A percentile compares a stretch with the other conserved stretches of the same genome.
phyloP scores from a whole-genome alignment of 2,888 invertebrate genomes.

The Hyposoter dolosus region DNA sequence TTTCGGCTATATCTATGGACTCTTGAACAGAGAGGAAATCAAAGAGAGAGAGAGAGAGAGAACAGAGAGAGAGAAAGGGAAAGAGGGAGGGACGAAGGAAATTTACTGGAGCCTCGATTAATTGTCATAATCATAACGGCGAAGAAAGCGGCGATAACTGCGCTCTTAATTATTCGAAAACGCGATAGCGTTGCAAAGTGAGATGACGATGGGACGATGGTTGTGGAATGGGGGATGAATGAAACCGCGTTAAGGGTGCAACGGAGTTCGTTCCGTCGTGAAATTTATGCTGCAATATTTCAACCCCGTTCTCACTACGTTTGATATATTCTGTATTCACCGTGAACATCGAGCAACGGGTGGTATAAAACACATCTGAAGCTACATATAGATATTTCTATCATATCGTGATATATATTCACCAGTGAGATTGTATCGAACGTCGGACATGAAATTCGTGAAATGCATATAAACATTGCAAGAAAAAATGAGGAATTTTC shows the following conservation, averaged over 20 bases:
- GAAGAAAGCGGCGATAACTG: slow-evolving; percentile 63
- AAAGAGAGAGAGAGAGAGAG: neutral
- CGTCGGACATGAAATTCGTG: slow-evolving; percentile 41
- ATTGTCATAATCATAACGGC: slow-evolving; percentile 65
- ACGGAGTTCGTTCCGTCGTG: slow-evolving; percentile 54
- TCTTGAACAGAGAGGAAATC: neutral
- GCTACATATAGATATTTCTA: slow-evolving; percentile 14
- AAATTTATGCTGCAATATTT: slow-evolving; percentile 68
- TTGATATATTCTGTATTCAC: slow-evolving; percentile 66
- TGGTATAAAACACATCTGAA: slow-evolving; percentile 38
- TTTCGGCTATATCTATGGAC: neutral
- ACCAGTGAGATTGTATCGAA: slow-evolving; percentile 43
- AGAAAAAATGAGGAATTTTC: slow-evolving; percentile 49
- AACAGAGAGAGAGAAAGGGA: neutral
- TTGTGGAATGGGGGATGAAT: slow-evolving; percentile 50
- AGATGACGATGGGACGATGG: slow-evolving; percentile 25
- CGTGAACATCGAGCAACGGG: slow-evolving; percentile 43
- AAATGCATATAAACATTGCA: slow-evolving; percentile 44
- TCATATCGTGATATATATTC: neutral
- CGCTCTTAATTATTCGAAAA: slow-evolving; percentile 65
- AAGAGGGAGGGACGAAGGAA: slow-evolving; percentile 21
- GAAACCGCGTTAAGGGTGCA: slow-evolving; percentile 61
- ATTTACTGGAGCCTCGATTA: slow-evolving; percentile 49
- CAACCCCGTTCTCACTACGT: slow-evolving; percentile 60
- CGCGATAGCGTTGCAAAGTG: slow-evolving; percentile 39